Base-by-base conservation (phyloP, 2,797 vertebrate species). In the Carapus acus region DNA sequence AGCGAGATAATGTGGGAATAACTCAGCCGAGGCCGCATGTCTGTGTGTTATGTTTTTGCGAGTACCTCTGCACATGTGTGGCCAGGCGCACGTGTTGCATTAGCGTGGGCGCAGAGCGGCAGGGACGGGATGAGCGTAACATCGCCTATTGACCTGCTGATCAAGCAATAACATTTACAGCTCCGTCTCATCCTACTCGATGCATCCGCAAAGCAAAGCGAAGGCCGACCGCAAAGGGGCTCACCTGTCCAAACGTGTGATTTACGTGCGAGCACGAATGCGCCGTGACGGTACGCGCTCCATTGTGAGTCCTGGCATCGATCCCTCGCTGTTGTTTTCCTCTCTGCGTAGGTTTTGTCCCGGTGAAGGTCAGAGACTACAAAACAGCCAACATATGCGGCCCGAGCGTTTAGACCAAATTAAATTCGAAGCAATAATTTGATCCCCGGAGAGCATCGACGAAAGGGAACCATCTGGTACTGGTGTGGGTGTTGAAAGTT, bases 81-180 rank as follows among this genome's bases (percentile, higher is more conserved):
- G 54, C 33, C 49, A 38, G 45, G 36, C 40, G 49, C 42, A 78
- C 80, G 62, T 77, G 63, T 76, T 73, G 68, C 73, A 71, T 76
- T 69, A 71, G 65, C 67, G 33, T 57, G 31, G 54, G 74, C 56
- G 37, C 59, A 56, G 70, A 77, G n/a, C 75, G 71, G 54, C 52
- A 74, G 65, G 78, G 77, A 74, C 65, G 78, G 65, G n/a, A n/a
- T n/a, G n/a, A 78, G 75, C 74, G 61, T 74, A 79, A 76, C 62
- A 78, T 78, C 78, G 68, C 50, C 60, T 87, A 87, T 85, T 74
- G 85, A 86, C 73, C 80, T 83, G 86, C 84, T 87, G 84, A 88
- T 86, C 67, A 81, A 82, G 82, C 85, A 83, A 76, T 50, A 74
- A 65, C 62, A 48, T 13, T 83, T 78, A 80, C 74, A 76, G 78